Percentiles rank a stretch among this genome's conserved stretches.
Evolutionary conservation across 2,113 vertebrate genomes (phyloP).

Genomic region (Centropus bengalensis): DNA sequence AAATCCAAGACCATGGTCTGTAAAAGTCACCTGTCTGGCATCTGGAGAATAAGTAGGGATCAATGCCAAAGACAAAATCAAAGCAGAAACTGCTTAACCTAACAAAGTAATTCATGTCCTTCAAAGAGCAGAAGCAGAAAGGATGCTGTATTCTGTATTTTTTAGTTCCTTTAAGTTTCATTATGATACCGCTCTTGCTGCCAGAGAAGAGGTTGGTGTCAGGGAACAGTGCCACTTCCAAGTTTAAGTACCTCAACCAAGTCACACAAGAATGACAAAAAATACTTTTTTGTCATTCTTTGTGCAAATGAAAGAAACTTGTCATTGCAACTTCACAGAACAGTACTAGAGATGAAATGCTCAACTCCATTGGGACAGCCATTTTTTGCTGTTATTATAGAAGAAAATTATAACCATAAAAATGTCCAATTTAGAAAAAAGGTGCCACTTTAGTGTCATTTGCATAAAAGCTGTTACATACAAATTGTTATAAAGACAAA

Average conservation of each 20-base stretch:
- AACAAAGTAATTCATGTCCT: slow-evolving; percentile 50
- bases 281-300: slow-evolving; percentile 84
- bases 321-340: slow-evolving; percentile 95
- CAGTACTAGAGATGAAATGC: slow-evolving; percentile 86
- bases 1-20: slow-evolving; percentile 57
- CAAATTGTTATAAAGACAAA: slow-evolving; percentile 97
- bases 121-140: slow-evolving; percentile 21
- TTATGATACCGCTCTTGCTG: slow-evolving; percentile 30
- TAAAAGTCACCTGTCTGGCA: slow-evolving; percentile 69
- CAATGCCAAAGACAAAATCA: slow-evolving; percentile 57
- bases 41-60: slow-evolving; percentile 17
- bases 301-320: slow-evolving; percentile 94
- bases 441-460: slow-evolving; percentile 90
- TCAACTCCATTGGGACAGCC: slow-evolving; percentile 90
- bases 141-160: slow-evolving; percentile 16
- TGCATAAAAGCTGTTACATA: slow-evolving; percentile 95
- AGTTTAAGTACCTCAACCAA: slow-evolving; percentile 64
- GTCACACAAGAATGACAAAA: slow-evolving; percentile 66
- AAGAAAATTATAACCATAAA: slow-evolving; percentile 95
- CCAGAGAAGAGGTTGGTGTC: slow-evolving; percentile 50
- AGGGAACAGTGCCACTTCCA: slow-evolving; percentile 60
- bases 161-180: slow-evolving; percentile 31
- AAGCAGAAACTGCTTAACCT: slow-evolving; percentile 51
- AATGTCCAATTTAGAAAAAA: slow-evolving; percentile 92
- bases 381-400: slow-evolving; percentile 92